Evolutionary conservation across 1,140 invertebrate species (phyloP).

Genomic region (Dufourea novaeangliae): DNA sequence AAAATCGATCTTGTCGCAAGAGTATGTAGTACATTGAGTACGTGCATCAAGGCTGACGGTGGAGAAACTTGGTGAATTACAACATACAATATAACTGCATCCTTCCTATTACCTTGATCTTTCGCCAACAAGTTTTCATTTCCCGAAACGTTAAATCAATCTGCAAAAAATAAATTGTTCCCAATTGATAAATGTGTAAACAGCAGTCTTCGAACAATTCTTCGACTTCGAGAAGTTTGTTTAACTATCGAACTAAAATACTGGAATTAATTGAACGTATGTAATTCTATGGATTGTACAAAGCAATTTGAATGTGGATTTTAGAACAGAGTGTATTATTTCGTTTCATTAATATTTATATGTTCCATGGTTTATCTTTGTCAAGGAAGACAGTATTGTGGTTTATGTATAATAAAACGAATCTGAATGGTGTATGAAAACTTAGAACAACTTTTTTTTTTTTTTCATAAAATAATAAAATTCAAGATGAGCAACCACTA

Average conservation of each 20-base stretch:
- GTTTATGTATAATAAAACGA: background rate
- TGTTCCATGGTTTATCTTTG: background rate
- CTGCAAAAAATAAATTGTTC: background rate
- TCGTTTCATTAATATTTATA: background rate
- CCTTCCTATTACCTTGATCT: background rate
- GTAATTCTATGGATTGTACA: too few relatives aligned
- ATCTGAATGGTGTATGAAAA: background rate
- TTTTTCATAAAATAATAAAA: constrained; percentile 5
- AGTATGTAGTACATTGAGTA: background rate
- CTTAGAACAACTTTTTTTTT: constrained; percentile 21
- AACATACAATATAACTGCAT: background rate
- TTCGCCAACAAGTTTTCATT: background rate
- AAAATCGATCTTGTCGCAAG: background rate
- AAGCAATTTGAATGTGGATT: too few relatives aligned
- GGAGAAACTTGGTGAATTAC: background rate
- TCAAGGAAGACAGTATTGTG: background rate
- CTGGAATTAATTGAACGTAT: too few relatives aligned
- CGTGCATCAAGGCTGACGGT: background rate
- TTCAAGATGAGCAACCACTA: constrained; percentile 38
- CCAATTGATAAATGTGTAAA: background rate
- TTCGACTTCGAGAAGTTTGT: too few relatives aligned
- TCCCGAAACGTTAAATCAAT: background rate
- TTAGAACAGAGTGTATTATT: too few relatives aligned
- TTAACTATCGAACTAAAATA: too few relatives aligned
- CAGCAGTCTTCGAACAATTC: too few relatives aligned